Conservation (phyloP, 1,140 invertebrate species). For the Heliconius hermathena region DNA sequence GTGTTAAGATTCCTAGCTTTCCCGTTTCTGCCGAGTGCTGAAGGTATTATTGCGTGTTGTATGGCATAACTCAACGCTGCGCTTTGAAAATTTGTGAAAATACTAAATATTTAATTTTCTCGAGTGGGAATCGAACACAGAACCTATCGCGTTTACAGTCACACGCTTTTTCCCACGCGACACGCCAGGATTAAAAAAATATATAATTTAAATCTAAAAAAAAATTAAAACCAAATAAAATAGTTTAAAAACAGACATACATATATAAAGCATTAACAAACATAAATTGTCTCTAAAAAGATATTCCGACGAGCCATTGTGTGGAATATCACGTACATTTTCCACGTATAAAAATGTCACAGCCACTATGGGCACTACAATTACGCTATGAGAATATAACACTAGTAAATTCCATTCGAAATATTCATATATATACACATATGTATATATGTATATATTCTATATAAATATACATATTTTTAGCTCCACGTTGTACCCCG, state of each 20-base stretch:
- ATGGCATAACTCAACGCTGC: no score
- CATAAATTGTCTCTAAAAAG: constrained; percentile 18
- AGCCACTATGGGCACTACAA: constrained; percentile 9
- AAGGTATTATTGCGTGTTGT: no score
- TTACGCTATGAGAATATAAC: constrained; percentile 14
- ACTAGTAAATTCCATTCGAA: constrained; percentile 20
- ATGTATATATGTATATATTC: background rate
- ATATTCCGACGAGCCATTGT: constrained; percentile 15
- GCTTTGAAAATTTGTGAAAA: no score
- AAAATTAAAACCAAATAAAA: background rate
- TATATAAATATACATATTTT: background rate
- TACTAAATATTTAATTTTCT: no score
- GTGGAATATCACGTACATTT: constrained; percentile 3
- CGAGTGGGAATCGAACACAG: no score
- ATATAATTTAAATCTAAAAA: no score
- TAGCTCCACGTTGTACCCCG: no score
- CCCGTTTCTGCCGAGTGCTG: no score
- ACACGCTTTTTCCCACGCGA: no score
- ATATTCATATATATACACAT: background rate
- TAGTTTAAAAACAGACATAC: background rate
- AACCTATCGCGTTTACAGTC: no score
- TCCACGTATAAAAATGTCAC: constrained; percentile 20
- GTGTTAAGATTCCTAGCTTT: no score
- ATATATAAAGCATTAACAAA: constrained; percentile 6
- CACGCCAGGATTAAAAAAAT: no score